phyloP scores from a whole-genome alignment of 2,113 vertebrate genomes.

The Sinocyclocheilus rhinocerous region DNA sequence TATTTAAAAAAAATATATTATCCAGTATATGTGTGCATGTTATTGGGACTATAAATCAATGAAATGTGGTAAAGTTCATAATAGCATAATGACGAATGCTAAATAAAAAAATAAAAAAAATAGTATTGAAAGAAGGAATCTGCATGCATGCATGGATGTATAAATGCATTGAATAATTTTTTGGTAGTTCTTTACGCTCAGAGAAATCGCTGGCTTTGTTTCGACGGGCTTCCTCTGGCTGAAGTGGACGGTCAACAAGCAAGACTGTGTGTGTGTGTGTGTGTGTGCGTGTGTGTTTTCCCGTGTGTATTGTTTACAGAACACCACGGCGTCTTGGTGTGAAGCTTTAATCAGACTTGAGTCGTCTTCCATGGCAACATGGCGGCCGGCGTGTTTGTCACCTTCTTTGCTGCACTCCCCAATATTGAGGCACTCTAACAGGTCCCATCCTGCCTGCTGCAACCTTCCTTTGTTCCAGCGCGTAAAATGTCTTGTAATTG shows the following conservation, averaged over 20 bases:
- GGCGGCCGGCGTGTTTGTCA: constrained; percentile 77
- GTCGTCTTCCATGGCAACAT: constrained; percentile 76
- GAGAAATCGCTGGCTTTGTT: constrained; percentile 58
- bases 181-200: constrained; percentile 26
- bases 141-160: background rate
- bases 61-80: background rate
- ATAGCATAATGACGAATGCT: background rate
- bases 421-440: constrained; percentile 95
- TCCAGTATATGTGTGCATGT: background rate
- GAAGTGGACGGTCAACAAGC: constrained; percentile 51
- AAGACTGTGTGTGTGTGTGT: background rate
- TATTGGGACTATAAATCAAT: background rate
- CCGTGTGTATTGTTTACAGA: constrained; percentile 64
- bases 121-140: background rate
- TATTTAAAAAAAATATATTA: background rate
- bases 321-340: constrained; percentile 73
- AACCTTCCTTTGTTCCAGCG: constrained; percentile 99
- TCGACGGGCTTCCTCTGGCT: constrained; percentile 38
- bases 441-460: constrained; percentile 97
- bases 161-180: background rate
- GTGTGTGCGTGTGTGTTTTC: constrained; percentile 34
- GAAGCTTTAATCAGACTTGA: constrained; percentile 77
- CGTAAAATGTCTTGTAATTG: constrained; percentile 99
- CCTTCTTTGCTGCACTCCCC: constrained; percentile 79
- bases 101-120: background rate